phyloP scores from a whole-genome alignment of 2,797 vertebrate genomes.

The Amazona ochrocephala region DNA sequence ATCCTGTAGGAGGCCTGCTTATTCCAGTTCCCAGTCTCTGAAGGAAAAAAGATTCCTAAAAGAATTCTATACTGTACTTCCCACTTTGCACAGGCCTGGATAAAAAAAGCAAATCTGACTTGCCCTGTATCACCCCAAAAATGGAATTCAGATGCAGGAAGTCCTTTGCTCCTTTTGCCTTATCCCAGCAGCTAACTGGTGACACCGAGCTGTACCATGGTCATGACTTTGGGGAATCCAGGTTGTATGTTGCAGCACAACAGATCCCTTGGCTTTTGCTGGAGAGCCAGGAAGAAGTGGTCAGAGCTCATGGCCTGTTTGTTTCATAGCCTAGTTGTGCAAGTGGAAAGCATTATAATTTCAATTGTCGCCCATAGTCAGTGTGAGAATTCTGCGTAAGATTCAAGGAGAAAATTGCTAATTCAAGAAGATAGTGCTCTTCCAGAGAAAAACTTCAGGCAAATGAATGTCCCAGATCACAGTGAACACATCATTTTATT shows the following conservation, averaged over 20 bases:
- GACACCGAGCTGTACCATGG: neutral
- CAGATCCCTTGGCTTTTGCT: neutral
- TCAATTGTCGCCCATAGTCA: neutral
- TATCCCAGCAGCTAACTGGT: neutral
- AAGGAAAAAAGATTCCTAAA: neutral
- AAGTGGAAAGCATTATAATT: conserved; percentile 1
- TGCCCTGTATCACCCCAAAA: neutral
- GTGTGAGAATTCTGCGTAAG: neutral
- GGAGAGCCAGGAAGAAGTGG: neutral
- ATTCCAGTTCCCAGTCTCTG: neutral
- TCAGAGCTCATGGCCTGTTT: neutral
- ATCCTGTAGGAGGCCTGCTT: neutral
- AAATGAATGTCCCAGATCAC: neutral
- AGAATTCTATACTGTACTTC: neutral
- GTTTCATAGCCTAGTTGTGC: neutral
- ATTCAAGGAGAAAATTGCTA: conserved; percentile 20
- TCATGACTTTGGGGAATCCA: neutral
- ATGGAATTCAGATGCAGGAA: neutral
- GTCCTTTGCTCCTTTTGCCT: neutral
- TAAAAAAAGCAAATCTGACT: neutral
- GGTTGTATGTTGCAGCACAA: neutral
- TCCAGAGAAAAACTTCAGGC: neutral
- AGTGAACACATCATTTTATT: neutral
- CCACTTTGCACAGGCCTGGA: neutral
- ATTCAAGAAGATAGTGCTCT: neutral